Evolutionary conservation across 92 coral and sea anemone genomes (phyloP).

Genomic region (Blastomussa wellsi): DNA sequence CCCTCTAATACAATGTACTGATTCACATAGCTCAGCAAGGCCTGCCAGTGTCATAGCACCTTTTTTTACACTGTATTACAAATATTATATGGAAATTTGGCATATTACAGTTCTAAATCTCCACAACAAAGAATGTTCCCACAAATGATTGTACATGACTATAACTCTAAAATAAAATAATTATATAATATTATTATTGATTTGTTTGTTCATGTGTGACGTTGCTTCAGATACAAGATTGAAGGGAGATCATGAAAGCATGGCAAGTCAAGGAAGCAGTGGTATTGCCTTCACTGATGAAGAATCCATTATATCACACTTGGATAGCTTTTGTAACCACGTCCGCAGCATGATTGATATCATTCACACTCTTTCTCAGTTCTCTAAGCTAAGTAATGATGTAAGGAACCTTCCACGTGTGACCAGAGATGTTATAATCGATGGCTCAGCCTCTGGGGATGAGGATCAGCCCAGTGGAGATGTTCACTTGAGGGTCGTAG

Average conservation of each 20-base stretch:
- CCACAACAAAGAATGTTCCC: neutral
- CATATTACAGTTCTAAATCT: neutral
- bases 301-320: constrained; percentile 81
- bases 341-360: constrained; percentile 96
- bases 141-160: neutral
- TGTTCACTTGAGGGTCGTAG: constrained; percentile 21
- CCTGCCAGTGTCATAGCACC: too few species aligned
- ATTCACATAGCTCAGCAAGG: too few species aligned
- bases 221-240: constrained; percentile 51
- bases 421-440: constrained; percentile 66
- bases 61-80: too few species aligned
- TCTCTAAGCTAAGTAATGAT: constrained; percentile 69
- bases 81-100: neutral
- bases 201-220: neutral
- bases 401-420: constrained; percentile 82
- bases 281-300: constrained; percentile 94
- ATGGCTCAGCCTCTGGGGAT: constrained; percentile 50
- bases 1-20: too few species aligned
- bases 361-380: constrained; percentile 90
- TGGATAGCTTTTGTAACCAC: constrained; percentile 87
- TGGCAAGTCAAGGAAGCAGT: constrained; percentile 78
- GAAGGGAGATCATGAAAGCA: constrained; percentile 82
- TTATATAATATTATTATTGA: too few species aligned
- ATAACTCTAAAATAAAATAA: neutral
- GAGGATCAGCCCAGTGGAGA: constrained; percentile 60